Evolutionary conservation across 1,140 invertebrate species (phyloP), one percentile per base, ranked within the genome.

Genomic region (Lordiphosa collinella): DNA sequence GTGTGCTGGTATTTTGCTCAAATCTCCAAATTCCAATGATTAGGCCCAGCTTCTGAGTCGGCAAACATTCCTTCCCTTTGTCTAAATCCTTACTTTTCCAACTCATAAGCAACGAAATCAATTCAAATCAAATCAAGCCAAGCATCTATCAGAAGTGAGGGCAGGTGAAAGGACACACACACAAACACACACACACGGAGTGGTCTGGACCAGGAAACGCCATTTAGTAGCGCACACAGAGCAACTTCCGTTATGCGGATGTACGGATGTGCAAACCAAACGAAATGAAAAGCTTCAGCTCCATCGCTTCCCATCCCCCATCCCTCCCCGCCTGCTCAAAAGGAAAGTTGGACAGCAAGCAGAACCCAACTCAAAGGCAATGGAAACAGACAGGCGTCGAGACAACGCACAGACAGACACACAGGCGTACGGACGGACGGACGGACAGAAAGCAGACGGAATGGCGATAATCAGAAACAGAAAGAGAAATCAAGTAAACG

Each of bases 291-390:
- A 68, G 63, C 58, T 25, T 7, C 4, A 25, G 18, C 18, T 18
- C 18, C 18, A 4, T 18, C 22, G 5, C 22, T 25, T 6, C 32
- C 46, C 49, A 43, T 34, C 16, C 18, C 4, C 18, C 18, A 0
- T 3, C 18, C 2, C 18, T 18, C 4, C 18, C 18, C 18, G 3
- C 4, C 2, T 18, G 3, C 18, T 9, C 18, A 52, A 47, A 69
- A 71, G 43, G 62, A 71, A 79, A 58, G 59, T 61, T 68, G 53
- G 43, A 41, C 53, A 47, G 38, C 25, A 35, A 35, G 41, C 40
- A 50, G 32, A 48, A 78, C 74, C 75, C 75, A 65, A 69, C 74
- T 78, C 74, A 79, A 65, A 44, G 64, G 44, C 44, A 73, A 62
- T 59, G 57, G 49, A 25, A 44, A 59, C 50, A 57, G 75, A 78